Base-by-base conservation (phyloP, 1,140 invertebrate genomes). In the Drosophila kohkoa region DNA sequence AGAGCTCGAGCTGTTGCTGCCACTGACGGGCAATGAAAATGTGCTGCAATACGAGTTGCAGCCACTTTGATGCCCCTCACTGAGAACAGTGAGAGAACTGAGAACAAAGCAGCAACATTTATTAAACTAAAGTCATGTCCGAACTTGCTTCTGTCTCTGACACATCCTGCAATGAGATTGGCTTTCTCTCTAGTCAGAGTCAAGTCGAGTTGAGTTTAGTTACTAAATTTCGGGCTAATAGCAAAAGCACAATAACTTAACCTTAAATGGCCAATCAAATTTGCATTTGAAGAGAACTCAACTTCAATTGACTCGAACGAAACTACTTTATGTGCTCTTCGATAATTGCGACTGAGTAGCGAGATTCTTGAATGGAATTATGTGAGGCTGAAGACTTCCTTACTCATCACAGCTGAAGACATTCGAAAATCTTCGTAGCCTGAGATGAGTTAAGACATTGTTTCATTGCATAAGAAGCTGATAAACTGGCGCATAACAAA, bases 401-500 rank as follows among this genome's bases (percentile, higher is more conserved):
- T 25, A 11, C n/a, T 32, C 20, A 25, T 25, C 20, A 5, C 11
- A 15, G 6, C 6, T 49, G 48, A 49, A 25, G 48, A 49, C 20
- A 20, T 5, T 25, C 48, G 10, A 11, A 49, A 49, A 49, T 49
- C 20, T 10, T 11, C 35, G 35, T 28, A 3, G 48, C 28, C 8
- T 49, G 20, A 1, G 20, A 11, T 28, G 48, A n/a, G 48, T 25
- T 38, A 38, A 70, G 67, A 63, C 67, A 48, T 57, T 65, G 70
- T 48, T 28, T 10, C 15, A 43, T 75, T 75, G 68, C 73, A 75
- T 75, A 75, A 75, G 73, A 52, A 57, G 67, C 73, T 71, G 67
- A 75, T 70, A 71, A 75, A 75, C 67, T 71, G 67, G 73, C 73
- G 52, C 73, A 75, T 65, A 64, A 71, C 68, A 65, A 72, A 75